Percentiles rank a stretch among this genome's conserved stretches.
phyloP scores from a whole-genome alignment of 53 echinoderm and acorn worm species.

The Echinarachnius parma region DNA sequence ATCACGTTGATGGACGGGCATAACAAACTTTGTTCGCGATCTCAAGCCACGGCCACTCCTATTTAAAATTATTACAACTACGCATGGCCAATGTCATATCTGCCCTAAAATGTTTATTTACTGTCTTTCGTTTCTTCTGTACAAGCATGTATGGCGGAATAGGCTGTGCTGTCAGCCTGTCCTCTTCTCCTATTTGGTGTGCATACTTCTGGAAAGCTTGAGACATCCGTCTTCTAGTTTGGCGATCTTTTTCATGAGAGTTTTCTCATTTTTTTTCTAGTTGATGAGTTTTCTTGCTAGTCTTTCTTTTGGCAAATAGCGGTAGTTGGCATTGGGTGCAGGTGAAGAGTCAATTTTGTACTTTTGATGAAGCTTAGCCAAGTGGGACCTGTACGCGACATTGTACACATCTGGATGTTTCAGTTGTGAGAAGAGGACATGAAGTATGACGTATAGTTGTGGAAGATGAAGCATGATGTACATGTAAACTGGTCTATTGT shows the following conservation, averaged over 20 bases:
- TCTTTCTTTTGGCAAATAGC: not conserved
- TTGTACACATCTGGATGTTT: not conserved
- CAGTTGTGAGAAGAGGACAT: not conserved
- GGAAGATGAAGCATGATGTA: too few relatives aligned
- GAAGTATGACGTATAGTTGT: too few relatives aligned
- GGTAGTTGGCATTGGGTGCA: constrained; percentile 8
- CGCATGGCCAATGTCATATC: too few relatives aligned
- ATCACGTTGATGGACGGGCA: too few relatives aligned
- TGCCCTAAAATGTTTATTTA: not conserved
- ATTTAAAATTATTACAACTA: too few relatives aligned
- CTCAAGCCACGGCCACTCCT: too few relatives aligned
- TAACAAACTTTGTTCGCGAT: too few relatives aligned
- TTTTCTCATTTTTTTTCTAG: not conserved
- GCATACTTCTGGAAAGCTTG: not conserved
- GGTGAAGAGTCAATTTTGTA: not conserved
- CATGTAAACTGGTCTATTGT: too few relatives aligned
- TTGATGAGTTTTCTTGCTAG: not conserved
- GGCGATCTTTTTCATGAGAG: not conserved
- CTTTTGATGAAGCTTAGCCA: not conserved
- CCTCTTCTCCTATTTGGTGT: not conserved
- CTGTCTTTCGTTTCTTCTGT: not conserved
- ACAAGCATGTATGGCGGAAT: not conserved
- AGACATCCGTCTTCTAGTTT: not conserved
- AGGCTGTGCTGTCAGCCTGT: not conserved
- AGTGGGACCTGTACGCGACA: not conserved